Conservation (phyloP, 2,113 vertebrate genomes). For the Argyrosomus japonicus region DNA sequence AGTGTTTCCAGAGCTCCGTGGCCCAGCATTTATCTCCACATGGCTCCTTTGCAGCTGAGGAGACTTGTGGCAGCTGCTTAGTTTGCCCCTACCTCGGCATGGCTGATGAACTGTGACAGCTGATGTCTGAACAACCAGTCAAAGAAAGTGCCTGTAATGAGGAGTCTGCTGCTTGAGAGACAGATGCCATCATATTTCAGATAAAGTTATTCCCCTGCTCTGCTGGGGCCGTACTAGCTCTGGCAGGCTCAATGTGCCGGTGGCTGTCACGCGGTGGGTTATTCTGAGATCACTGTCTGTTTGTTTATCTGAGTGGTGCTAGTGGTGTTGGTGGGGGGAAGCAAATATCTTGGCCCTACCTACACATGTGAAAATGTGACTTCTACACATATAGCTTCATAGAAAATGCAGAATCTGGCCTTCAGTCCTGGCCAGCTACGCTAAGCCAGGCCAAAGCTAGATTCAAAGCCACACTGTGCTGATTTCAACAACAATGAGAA, state of each 20-base stretch:
- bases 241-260: slow-evolving; percentile 52
- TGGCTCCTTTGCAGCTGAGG: slow-evolving; percentile 54
- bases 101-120: slow-evolving; percentile 83
- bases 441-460: slow-evolving; percentile 18
- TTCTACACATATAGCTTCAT: slow-evolving; percentile 28
- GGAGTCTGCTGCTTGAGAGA: slow-evolving; percentile 81
- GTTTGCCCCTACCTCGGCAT: slow-evolving; percentile 75
- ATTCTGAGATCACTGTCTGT: slow-evolving; percentile 62
- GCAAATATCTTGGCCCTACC: slow-evolving; percentile 18
- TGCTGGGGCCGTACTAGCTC: slow-evolving; percentile 43
- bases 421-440: slow-evolving; percentile 9
- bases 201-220: slow-evolving; percentile 78
- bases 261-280: slow-evolving; percentile 59
- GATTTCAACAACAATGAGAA: slow-evolving; percentile 30
- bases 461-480: slow-evolving; percentile 22
- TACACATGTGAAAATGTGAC: slow-evolving; percentile 30
- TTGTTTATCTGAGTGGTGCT: slow-evolving; percentile 42
- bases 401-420: slow-evolving; percentile 35
- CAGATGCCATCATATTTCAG: slow-evolving; percentile 81
- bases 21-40: slow-evolving; percentile 60
- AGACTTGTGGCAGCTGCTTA: slow-evolving; percentile 79
- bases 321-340: neutral
- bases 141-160: slow-evolving; percentile 82
- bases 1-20: slow-evolving; percentile 39
- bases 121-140: slow-evolving; percentile 81